phyloP scores from a whole-genome alignment of 1,140 invertebrate genomes.

The Neodiprion virginianus region DNA sequence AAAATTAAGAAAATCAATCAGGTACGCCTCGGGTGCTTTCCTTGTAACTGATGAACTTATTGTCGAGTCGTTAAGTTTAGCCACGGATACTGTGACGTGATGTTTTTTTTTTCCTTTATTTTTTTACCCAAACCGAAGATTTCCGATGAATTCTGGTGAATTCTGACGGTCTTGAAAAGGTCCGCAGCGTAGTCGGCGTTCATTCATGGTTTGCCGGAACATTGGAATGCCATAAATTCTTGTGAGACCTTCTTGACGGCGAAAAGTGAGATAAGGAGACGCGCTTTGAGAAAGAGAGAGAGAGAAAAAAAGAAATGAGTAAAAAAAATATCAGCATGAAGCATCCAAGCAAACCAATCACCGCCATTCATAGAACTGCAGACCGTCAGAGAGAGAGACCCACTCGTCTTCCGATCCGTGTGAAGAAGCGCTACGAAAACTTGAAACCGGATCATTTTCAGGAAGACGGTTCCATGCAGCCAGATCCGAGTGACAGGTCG shows the following conservation, averaged over 20 bases:
- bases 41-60: too few relatives aligned
- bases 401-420: conserved; percentile 23
- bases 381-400: too few relatives aligned
- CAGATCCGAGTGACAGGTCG: conserved; percentile 4
- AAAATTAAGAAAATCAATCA: too few relatives aligned
- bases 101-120: background rate
- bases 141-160: background rate
- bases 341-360: background rate
- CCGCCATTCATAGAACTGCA: conserved; percentile 21
- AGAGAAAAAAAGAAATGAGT: background rate
- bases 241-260: conserved; percentile 1
- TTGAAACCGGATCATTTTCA: conserved; percentile 7
- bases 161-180: conserved; percentile 5
- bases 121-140: background rate
- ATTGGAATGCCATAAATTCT: conserved; percentile 42
- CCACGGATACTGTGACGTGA: too few relatives aligned
- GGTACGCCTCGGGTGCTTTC: too few relatives aligned
- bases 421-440: conserved; percentile 27
- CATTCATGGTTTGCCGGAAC: conserved; percentile 30
- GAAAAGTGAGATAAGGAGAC: background rate
- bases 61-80: too few relatives aligned
- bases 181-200: conserved; percentile 22
- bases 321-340: background rate
- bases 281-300: background rate
- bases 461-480: background rate